Evolutionary conservation across 2,888 invertebrate species (phyloP).

Genomic region (Ecliptopera silaceata): DNA sequence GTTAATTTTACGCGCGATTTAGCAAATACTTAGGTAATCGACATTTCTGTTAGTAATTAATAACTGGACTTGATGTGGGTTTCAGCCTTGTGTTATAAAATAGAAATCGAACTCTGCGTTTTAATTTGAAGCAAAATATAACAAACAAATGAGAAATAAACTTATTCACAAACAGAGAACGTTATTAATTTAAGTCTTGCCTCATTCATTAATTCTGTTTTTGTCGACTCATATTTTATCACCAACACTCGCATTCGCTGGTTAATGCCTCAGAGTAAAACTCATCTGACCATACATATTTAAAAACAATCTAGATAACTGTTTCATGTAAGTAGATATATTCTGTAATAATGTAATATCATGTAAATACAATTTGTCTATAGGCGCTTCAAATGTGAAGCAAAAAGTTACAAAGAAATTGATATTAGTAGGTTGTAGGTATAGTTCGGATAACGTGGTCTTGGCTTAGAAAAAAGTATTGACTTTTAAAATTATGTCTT

Average conservation of each 20-base stretch:
- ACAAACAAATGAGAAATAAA: slow-evolving; percentile 15
- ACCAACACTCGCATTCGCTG: slow-evolving; percentile 32
- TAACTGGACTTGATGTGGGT: neutral
- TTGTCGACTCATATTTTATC: slow-evolving; percentile 60
- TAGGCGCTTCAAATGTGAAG: too few species aligned
- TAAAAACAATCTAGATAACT: neutral
- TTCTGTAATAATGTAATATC: too few species aligned
- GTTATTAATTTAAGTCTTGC: slow-evolving; percentile 60
- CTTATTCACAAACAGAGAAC: slow-evolving; percentile 40
- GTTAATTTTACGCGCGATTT: slow-evolving; percentile 41
- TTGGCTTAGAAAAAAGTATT: too few species aligned
- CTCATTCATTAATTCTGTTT: slow-evolving; percentile 63
- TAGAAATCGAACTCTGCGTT: too few species aligned
- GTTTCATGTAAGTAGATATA: too few species aligned
- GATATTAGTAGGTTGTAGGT: too few species aligned
- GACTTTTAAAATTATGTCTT: too few species aligned
- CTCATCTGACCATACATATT: neutral
- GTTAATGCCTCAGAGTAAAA: slow-evolving; percentile 21
- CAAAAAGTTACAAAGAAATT: too few species aligned
- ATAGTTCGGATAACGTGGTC: too few species aligned
- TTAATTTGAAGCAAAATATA: slow-evolving; percentile 2
- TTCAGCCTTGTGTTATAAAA: neutral
- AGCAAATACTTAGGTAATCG: slow-evolving; percentile 10
- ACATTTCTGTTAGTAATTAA: slow-evolving; percentile 20
- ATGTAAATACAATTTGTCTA: too few species aligned